Conservation (phyloP, 2,113 vertebrate genomes). For the Clarias gariepinus region DNA sequence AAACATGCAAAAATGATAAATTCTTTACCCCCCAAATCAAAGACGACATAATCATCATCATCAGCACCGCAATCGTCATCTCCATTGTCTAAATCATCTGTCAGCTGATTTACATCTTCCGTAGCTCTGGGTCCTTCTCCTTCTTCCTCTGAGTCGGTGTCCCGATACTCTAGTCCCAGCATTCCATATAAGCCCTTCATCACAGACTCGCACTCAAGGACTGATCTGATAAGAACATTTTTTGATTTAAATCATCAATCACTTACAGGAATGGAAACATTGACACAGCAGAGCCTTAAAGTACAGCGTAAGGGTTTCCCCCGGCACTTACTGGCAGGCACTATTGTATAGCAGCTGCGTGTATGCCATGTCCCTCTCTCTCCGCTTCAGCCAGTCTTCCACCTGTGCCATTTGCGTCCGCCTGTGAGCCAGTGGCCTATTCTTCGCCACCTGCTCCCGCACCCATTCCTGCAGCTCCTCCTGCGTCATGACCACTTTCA, state of each 20-base stretch:
- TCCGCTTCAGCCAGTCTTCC: constrained; percentile 55
- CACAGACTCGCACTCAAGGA: constrained; percentile 59
- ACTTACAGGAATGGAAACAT: not conserved
- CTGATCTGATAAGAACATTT: constrained; percentile 65
- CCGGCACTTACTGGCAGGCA: constrained; percentile 59
- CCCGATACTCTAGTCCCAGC: constrained; percentile 65
- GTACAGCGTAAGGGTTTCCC: not conserved
- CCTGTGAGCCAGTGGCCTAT: constrained; percentile 23
- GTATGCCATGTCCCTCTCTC: constrained; percentile 31
- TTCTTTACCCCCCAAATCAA: constrained; percentile 43
- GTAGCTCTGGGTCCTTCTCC: not conserved
- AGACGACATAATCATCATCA: constrained; percentile 39
- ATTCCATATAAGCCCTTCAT: constrained; percentile 64
- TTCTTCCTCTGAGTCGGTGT: constrained; percentile 60
- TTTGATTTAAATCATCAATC: not conserved
- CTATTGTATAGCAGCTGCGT: constrained; percentile 52
- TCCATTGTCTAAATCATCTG: not conserved
- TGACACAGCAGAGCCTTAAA: not conserved
- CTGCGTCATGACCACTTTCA: constrained; percentile 54
- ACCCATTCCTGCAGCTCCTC: constrained; percentile 62
- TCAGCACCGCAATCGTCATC: not conserved
- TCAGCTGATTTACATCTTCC: not conserved
- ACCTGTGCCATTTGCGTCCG: constrained; percentile 41
- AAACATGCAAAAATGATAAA: not conserved
- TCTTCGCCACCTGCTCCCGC: constrained; percentile 43